Percentiles rank a stretch among this genome's conserved stretches.
Evolutionary conservation across 2,888 invertebrate species (phyloP).

Genomic region (Caenorhabditis becei): DNA sequence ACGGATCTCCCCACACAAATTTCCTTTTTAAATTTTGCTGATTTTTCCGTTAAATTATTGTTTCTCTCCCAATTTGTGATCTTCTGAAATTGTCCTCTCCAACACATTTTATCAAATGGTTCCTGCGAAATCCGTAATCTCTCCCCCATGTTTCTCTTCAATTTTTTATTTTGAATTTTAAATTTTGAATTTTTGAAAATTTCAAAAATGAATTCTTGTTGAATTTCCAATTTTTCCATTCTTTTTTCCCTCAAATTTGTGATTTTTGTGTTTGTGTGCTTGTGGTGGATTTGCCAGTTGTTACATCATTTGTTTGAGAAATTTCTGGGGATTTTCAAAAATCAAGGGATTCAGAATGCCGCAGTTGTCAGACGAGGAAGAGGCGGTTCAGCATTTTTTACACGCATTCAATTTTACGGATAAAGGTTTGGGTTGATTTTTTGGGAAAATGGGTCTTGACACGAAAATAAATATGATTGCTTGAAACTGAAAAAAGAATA

Average conservation of each 20-base stretch:
- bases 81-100: neutral
- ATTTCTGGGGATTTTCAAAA: neutral
- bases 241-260: neutral
- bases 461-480: neutral
- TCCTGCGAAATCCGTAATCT: constrained; percentile 18
- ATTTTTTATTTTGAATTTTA: neutral
- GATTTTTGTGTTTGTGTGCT: neutral
- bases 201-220: neutral
- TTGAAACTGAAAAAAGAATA: too few species aligned
- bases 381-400: constrained; percentile 23
- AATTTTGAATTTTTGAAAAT: neutral
- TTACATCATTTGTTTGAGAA: neutral
- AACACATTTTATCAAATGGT: constrained; percentile 1
- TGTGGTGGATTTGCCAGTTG: neutral
- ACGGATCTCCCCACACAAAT: too few species aligned
- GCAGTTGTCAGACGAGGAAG: neutral
- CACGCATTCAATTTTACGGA: constrained; percentile 17
- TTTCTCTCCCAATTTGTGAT: neutral
- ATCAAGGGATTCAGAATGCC: constrained; percentile 5
- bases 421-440: constrained; percentile 8
- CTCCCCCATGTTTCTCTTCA: too few species aligned
- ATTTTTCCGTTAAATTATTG: too few species aligned
- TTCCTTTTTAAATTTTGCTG: too few species aligned
- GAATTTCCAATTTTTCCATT: neutral
- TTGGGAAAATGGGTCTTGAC: neutral